phyloP scores from a whole-genome alignment of 2,113 vertebrate genomes.

The Nothoprocta perdicaria region DNA sequence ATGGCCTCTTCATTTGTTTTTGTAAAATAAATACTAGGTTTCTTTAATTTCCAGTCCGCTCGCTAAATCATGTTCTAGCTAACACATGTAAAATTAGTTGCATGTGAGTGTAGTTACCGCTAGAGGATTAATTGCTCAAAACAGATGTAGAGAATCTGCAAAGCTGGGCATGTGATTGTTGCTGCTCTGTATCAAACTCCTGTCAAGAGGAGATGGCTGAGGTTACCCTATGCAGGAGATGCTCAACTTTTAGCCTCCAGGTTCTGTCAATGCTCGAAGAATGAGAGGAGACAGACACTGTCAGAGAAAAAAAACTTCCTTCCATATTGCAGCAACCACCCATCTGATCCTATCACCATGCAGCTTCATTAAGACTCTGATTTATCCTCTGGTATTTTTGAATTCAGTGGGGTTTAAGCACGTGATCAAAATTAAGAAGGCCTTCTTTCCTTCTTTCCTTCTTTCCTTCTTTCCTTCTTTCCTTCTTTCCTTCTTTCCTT shows the following conservation, averaged over 20 bases:
- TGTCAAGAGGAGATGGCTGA: background rate
- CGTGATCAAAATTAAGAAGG: background rate
- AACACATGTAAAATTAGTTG: slow-evolving; percentile 57
- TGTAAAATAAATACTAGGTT: slow-evolving; percentile 41
- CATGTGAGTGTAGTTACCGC: slow-evolving; percentile 49
- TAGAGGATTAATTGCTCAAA: slow-evolving; percentile 31
- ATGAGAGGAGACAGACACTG: background rate
- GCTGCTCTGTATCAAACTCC: slow-evolving; percentile 43
- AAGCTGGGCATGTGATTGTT: background rate
- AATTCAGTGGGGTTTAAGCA: background rate
- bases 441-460: accelerated
- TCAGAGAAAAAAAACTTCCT: background rate
- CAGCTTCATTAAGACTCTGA: background rate
- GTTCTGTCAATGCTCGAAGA: background rate
- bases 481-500: too few species aligned
- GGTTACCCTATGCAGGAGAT: slow-evolving; percentile 12
- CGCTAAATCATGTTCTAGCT: slow-evolving; percentile 37
- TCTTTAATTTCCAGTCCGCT: slow-evolving; percentile 23
- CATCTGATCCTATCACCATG: background rate
- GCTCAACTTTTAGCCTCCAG: background rate
- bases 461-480: too few species aligned
- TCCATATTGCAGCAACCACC: background rate
- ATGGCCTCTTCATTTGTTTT: slow-evolving; percentile 54
- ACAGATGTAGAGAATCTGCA: slow-evolving; percentile 45
- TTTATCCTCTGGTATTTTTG: background rate